Evolutionary conservation across 1,140 invertebrate genomes (phyloP), one percentile per base, ranked within the genome.

Genomic region (Condylostylus longicornis): DNA sequence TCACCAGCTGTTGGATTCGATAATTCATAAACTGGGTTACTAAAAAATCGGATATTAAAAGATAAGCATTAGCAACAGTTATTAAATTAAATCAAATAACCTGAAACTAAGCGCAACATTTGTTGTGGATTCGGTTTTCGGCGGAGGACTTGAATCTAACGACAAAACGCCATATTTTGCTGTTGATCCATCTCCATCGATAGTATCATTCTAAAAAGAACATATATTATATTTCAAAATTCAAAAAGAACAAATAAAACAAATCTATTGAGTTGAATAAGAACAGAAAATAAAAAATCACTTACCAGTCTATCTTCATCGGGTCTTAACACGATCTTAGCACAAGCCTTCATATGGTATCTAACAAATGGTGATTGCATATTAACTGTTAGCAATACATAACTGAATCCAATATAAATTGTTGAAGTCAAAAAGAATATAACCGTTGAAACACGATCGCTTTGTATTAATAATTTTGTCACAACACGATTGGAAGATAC

Each of bases 401-500:
- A 83, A 44, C 85, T 88, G 9, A 74, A 61, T 7, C 75, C 62
- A 8, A 90, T 74, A 12, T 82, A 72, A 1, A 74, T 51, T 33
- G 82, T 78, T 13, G 83, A 87, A 12, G 84, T 65, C 12, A 71
- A 63, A 53, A 91, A 90, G 62, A 90, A 91, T 49, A 85, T 74
- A 18, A 84, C 74, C 1, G 86, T 91, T 50, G 86, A 90, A 19
- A 76, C 60, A 33, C 74, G 64, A 49, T 80, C 67, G 58, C 87
- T 74, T 51, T 77, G 54, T 21, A 82, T 62, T 41, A 87, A 40
- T 40, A 75, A 61, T 63, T 89, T 90, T 1, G 85, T 90, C 15
- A 85, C 46, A 31, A 90, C 84, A 17, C 86, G 69, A 57, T 83
- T 86, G 2, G 74, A 56, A 9, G 85, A 90, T 4, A 88, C 80